Base-by-base conservation (phyloP, 2,113 vertebrate genomes). In the Saccopteryx leptura region DNA sequence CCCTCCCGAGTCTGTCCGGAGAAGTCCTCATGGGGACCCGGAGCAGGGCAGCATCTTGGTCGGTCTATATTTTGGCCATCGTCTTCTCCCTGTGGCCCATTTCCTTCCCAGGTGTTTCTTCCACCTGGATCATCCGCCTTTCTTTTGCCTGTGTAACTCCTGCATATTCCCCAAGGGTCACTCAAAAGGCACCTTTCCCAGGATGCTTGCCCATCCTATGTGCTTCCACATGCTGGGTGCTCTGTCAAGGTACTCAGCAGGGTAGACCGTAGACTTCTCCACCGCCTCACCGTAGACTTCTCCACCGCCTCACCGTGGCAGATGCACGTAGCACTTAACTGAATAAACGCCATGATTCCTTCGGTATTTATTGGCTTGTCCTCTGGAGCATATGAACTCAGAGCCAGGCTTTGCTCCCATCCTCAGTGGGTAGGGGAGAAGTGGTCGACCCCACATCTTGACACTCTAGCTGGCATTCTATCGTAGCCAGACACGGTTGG, bases 181-280 rank as follows among this genome's bases (percentile, higher is more conserved):
- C 15, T 8, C 7, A 54, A 26, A 66, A 52, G 58, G 31, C 48
- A 9, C 9, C 21, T 76, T 5, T 24, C 31, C 50, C 10, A n/a
- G 39, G 15, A 61, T 19, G 24, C 68, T 11, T 0, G 58, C 7
- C 9, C 17, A 4, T 1, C 17, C 54, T 87, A 0, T 9, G 24
- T 88, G 54, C n/a, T 71, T 39, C 28, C 13, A 4, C 0, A 5
- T 7, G 10, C 54, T 39, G 4, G 60, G 33, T 5, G 0, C 56
- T 78, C 9, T 39, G 54, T 48, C n/a, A 63, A 31, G 21, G 5
- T 9, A 31, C 7, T 82, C n/a, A 61, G 56, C n/a, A 21, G 52
- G 1, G 3, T 1, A 21, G 56, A 65, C 24, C 3, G 33, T 12
- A 48, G 14, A 60, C 26, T n/a, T 48, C 46, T 31, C 65, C 3